Conservation (phyloP, 2,888 invertebrate genomes). For the Campoplex capitator region DNA sequence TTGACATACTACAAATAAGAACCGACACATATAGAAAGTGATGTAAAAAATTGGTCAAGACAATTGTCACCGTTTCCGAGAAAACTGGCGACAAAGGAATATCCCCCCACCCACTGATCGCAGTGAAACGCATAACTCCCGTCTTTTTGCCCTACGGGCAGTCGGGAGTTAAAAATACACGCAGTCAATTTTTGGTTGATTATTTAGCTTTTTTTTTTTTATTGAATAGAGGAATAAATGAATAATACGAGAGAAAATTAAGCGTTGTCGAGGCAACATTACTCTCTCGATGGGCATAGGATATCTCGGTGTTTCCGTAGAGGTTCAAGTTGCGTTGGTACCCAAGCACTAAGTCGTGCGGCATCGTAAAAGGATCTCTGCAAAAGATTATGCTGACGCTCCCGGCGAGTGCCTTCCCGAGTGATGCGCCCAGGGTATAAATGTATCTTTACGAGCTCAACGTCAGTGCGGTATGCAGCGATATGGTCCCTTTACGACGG, state of each 20-base stretch:
- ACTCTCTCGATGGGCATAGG: neutral
- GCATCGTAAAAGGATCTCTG: constrained; percentile 72
- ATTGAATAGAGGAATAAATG: neutral
- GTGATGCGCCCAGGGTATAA: constrained; percentile 72
- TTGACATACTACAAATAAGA: too few relatives aligned
- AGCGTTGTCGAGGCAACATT: constrained; percentile 37
- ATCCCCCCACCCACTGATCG: too few relatives aligned
- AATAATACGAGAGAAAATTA: constrained; percentile 41
- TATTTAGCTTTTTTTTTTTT: constrained; percentile 3
- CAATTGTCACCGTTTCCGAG: too few relatives aligned
- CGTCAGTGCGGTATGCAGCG: constrained; percentile 67
- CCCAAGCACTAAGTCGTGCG: constrained; percentile 72
- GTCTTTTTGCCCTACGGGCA: too few relatives aligned
- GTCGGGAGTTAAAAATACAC: too few relatives aligned
- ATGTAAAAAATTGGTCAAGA: too few relatives aligned
- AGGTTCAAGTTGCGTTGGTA: constrained; percentile 60
- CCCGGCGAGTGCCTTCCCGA: constrained; percentile 68
- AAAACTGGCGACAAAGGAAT: too few relatives aligned
- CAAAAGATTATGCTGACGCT: constrained; percentile 75
- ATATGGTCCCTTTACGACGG: constrained; percentile 61
- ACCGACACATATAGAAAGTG: too few relatives aligned
- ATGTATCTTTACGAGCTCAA: constrained; percentile 75
- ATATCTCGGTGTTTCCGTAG: constrained; percentile 24
- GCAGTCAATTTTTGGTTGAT: neutral
- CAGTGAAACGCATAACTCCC: too few relatives aligned